A percentile compares a stretch with the other conserved stretches of the same genome.
phyloP scores from a whole-genome alignment of 2,797 vertebrate species.

The Pipistrellus nathusii region DNA sequence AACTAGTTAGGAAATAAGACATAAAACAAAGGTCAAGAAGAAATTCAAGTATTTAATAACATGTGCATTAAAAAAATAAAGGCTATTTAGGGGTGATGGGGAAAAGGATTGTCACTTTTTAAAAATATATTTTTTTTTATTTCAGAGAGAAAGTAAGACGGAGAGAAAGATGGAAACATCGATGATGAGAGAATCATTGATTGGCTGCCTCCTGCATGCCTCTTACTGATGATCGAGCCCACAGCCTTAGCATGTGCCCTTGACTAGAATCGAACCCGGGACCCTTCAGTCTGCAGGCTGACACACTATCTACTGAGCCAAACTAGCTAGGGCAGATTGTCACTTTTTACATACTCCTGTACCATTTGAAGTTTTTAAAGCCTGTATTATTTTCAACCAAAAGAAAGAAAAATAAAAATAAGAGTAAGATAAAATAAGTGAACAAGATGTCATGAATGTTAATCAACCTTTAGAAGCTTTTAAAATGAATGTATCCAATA shows the following conservation, averaged over 20 bases:
- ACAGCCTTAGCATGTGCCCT: too few relatives aligned
- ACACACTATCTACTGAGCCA: too few relatives aligned
- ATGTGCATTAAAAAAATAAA: not conserved
- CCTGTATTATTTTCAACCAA: not conserved
- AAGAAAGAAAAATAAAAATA: slow-evolving; percentile 6
- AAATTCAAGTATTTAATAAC: not conserved
- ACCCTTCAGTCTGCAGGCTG: too few relatives aligned
- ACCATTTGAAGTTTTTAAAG: not conserved
- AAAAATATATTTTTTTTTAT: too few relatives aligned
- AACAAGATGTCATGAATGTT: not conserved
- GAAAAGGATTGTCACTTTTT: not conserved
- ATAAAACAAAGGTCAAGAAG: slow-evolving; percentile 9
- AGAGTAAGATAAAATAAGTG: slow-evolving; percentile 12
- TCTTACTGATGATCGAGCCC: too few relatives aligned
- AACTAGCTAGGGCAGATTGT: not conserved
- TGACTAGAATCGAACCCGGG: too few relatives aligned
- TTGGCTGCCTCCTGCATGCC: too few relatives aligned
- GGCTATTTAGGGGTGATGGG: not conserved
- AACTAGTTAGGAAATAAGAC: not conserved
- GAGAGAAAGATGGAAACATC: too few relatives aligned
- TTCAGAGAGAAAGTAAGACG: too few relatives aligned
- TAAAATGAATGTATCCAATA: not conserved
- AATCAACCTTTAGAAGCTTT: not conserved
- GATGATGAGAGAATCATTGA: too few relatives aligned
- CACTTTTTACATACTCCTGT: not conserved